phyloP scores from a whole-genome alignment of 2,888 invertebrate genomes.

The Himalopsyche anomala region DNA sequence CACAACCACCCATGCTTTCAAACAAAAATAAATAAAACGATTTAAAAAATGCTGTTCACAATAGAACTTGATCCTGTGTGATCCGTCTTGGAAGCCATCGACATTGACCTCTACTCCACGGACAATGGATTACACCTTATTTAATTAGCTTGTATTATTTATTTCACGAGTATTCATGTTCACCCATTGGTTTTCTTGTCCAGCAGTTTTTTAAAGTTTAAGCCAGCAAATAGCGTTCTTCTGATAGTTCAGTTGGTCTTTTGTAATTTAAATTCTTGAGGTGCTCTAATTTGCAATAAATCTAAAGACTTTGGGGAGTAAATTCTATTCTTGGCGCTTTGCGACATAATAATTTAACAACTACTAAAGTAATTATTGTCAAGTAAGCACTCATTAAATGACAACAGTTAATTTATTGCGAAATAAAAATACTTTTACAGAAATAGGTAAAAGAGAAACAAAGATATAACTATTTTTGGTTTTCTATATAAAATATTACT shows the following conservation, averaged over 20 bases:
- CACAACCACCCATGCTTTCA: too few relatives aligned
- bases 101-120: too few relatives aligned
- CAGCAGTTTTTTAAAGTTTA: background rate
- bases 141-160: too few relatives aligned
- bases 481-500: too few relatives aligned
- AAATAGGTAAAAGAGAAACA: background rate
- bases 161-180: too few relatives aligned
- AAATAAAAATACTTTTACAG: background rate
- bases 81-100: too few relatives aligned
- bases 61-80: too few relatives aligned
- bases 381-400: constrained; percentile 8
- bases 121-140: too few relatives aligned
- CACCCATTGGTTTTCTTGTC: too few relatives aligned
- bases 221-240: background rate
- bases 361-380: constrained; percentile 16
- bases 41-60: too few relatives aligned
- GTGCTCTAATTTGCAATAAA: constrained; percentile 18
- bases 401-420: background rate
- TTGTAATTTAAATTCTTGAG: constrained; percentile 20
- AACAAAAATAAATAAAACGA: too few relatives aligned
- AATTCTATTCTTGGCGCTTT: background rate
- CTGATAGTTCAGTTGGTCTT: background rate
- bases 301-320: background rate
- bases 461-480: too few relatives aligned
- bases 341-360: constrained; percentile 16